Base-by-base conservation (phyloP, 2,888 invertebrate genomes). In the Heteromurus nitidus region DNA sequence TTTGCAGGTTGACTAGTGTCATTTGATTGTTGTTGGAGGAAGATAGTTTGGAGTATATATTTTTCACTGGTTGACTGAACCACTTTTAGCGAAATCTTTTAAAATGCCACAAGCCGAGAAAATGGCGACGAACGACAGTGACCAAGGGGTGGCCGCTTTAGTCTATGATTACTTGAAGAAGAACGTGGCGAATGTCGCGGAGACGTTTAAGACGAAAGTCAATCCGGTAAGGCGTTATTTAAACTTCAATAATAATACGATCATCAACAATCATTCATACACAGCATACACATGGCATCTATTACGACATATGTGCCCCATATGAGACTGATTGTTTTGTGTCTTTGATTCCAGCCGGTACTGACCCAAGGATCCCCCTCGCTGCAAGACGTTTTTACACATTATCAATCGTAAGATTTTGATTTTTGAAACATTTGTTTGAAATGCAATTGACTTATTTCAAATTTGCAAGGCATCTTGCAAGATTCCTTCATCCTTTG, bases 131-230 rank as follows among this genome's bases (percentile, higher is more conserved):
- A 53, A 28, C 22, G 28, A 88, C 58, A 89, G 89, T 62, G 90
- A 91, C 79, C 88, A 89, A 85, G 88, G 91, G 31, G 87, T 91
- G 69, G 90, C 89, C 87, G 92, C 94, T 3, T 88, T 95, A 75
- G 91, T 94, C 80, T 91, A 92, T 85, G 93, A 94, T 85, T 93
- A 91, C 90, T 89, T 95, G 79, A 88, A 90, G 80, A 92, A 91
- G 85, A 91, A 92, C 85, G 93, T 94, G 92, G 92, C 88, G 22
- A 90, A 91, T 5, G 88, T 95, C 31, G 95, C 95, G 0, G 91
- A 92, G 87, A 91, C 93, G 67, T 94, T 93, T 88, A 91, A 93
- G 88, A 92, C 92, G 88, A 94, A 93, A 90, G 92, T 92, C 0
- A 94, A 94, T 89, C 92, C 93, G 90, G 95, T 95, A 91, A 93